Percentiles rank a stretch among this genome's conserved stretches.
These are phyloP conservation scores for Lordiphosa collinella DNA, from an alignment of 1,140 invertebrate genomes.

Conservation along the genomic window DNA sequence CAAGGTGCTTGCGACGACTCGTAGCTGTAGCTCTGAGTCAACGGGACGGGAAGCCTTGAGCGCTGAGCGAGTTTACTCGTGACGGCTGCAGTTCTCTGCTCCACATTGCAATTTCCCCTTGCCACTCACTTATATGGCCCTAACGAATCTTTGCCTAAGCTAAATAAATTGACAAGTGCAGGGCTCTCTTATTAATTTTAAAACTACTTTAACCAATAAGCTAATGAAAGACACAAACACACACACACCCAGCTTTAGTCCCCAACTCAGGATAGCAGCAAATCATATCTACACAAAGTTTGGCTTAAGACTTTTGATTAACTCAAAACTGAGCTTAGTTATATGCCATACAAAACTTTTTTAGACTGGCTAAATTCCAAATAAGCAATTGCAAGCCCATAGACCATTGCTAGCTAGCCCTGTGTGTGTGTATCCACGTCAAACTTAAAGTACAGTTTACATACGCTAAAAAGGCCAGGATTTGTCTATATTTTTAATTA, in stretches of 20 bases:
- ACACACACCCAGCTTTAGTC: constrained; percentile 3
- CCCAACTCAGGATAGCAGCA: constrained; percentile 14
- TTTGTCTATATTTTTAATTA: constrained; percentile 18
- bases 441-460: constrained; percentile 58
- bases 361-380: constrained; percentile 56
- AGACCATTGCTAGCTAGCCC: constrained; percentile 34
- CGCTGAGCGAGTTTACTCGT: too few relatives aligned
- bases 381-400: constrained; percentile 44
- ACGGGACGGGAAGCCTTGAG: too few relatives aligned
- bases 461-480: constrained; percentile 30
- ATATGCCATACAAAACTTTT: constrained; percentile 26
- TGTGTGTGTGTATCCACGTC: too few relatives aligned
- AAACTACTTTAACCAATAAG: constrained; percentile 19
- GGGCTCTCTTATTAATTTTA: too few relatives aligned
- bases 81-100: too few relatives aligned
- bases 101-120: too few relatives aligned
- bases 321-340: constrained; percentile 36
- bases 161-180: too few relatives aligned
- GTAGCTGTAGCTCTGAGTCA: too few relatives aligned
- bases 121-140: too few relatives aligned
- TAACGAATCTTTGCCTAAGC: too few relatives aligned
- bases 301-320: constrained; percentile 27
- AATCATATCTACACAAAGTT: constrained; percentile 19
- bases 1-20: too few relatives aligned
- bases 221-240: constrained; percentile 19